These are phyloP conservation scores for Nothura maculosa DNA, from an alignment of 2,797 vertebrate genomes.

Conservation along the genomic window DNA sequence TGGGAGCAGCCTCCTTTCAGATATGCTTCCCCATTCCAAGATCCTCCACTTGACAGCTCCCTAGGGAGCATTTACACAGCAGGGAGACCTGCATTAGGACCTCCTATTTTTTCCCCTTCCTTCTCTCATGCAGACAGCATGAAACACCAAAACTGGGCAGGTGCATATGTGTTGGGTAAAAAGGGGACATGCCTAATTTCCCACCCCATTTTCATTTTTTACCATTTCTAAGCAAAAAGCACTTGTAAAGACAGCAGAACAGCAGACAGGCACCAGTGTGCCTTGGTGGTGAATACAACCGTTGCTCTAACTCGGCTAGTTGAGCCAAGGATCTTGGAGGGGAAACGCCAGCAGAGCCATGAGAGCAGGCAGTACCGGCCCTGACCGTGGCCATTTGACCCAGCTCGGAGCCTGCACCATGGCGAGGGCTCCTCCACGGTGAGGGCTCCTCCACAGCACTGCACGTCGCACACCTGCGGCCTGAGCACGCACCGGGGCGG, in stretches of 20 bases:
- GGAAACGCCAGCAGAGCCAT: background rate
- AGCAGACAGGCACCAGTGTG: background rate
- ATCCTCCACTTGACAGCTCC: background rate
- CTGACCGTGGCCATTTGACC: background rate
- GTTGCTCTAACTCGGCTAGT: background rate
- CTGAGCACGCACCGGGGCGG: background rate
- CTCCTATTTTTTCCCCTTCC: background rate
- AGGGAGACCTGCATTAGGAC: background rate
- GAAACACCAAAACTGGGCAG: background rate
- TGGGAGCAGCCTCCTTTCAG: background rate
- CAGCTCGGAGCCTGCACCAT: background rate
- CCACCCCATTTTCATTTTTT: background rate
- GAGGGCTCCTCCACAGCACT: background rate
- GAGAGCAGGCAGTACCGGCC: background rate
- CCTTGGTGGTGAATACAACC: background rate
- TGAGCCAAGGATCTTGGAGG: background rate
- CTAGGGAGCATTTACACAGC: background rate
- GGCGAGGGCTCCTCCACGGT: accelerated
- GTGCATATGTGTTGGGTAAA: background rate
- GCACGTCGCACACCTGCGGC: background rate
- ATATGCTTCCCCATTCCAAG: background rate
- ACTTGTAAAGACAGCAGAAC: background rate
- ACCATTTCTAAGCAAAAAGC: background rate
- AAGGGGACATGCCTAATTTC: background rate
- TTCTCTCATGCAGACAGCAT: background rate